phyloP scores from a whole-genome alignment of 2,113 vertebrate genomes.

The Neodontobutis hainanensis region DNA sequence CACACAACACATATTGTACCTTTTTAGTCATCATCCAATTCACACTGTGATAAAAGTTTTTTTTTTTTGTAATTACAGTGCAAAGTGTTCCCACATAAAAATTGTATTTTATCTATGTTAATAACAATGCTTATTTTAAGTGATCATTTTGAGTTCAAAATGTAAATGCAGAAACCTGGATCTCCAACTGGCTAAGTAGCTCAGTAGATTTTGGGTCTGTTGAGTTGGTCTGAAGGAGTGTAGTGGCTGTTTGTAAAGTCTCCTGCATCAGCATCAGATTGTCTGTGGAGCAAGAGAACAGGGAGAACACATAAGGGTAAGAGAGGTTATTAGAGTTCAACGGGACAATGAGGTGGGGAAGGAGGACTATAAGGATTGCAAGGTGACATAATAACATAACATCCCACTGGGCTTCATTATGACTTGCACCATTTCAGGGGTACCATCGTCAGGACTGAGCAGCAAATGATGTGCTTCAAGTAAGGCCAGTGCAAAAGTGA shows the following conservation, averaged over 20 bases:
- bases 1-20: too few species aligned
- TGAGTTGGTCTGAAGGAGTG: slow-evolving; percentile 54
- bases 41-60: too few species aligned
- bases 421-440: slow-evolving; percentile 46
- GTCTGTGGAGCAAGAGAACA: slow-evolving; percentile 56
- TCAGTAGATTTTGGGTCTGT: slow-evolving; percentile 42
- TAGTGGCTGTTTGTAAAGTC: slow-evolving; percentile 30
- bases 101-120: neutral
- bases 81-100: neutral
- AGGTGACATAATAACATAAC: slow-evolving; percentile 67
- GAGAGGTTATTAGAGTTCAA: slow-evolving; percentile 42
- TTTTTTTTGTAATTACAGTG: too few species aligned
- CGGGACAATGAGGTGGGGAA: slow-evolving; percentile 19
- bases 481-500: slow-evolving; percentile 52
- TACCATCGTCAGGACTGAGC: slow-evolving; percentile 47
- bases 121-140: too few species aligned
- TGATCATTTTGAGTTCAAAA: too few species aligned
- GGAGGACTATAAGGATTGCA: slow-evolving; percentile 31
- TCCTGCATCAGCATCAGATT: slow-evolving; percentile 60
- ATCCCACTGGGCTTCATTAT: slow-evolving; percentile 72
- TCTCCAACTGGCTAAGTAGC: slow-evolving; percentile 43
- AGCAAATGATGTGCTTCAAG: slow-evolving; percentile 66
- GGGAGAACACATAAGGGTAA: slow-evolving; percentile 12
- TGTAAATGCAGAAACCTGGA: slow-evolving; percentile 61
- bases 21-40: too few species aligned